Base-by-base conservation (phyloP, 2,888 invertebrate species). In the Aporophyla lueneburgensis region DNA sequence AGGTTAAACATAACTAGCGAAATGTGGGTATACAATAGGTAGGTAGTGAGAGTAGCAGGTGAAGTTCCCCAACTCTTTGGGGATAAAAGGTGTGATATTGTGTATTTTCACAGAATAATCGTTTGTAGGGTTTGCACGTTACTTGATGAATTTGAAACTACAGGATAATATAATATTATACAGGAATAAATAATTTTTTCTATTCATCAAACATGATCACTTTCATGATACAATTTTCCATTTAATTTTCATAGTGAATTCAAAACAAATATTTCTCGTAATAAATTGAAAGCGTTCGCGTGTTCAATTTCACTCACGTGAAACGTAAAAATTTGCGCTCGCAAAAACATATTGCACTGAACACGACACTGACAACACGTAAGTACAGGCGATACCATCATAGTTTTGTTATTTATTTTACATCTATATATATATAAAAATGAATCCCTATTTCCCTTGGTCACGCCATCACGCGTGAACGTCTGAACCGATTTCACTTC, bases 201-300 rank as follows among this genome's bases (percentile, higher is more conserved):
- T 21, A 33, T 65, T 33, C 43, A 80, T 61, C 21, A 74, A 74
- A 43, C 40, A 67, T 46, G 43, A 59, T 54, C 53, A 58, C 14
- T 74, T 62, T 33, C 24, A 63, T 53, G 12, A 12, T 58, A 40
- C 21, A 1, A 53, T 70, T 56, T 54, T 66, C 40, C 12, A 16
- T 56, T n/a, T 33, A 51, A 68, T 58, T 72, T 66, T 77, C 68
- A 66, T 49, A 54, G 12, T 53, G 58, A 75, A 66, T 63, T 54
- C 12, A 51, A 81, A 74, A 63, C 56, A 76, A 82, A 76, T 72
- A 74, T 81, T 75, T 77, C 82, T 69, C 51, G 46, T 58, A 53
- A 67, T 72, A 85, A 73, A 80, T 80, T 79, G 72, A 83, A 85
- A 78, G 59, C 76, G 51, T 59, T 77, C 43, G 70, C 43, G 56